Percentiles rank a stretch among this genome's conserved stretches.
Conservation (phyloP, 2,113 vertebrate genomes). For the Hemichromis elongatus region DNA sequence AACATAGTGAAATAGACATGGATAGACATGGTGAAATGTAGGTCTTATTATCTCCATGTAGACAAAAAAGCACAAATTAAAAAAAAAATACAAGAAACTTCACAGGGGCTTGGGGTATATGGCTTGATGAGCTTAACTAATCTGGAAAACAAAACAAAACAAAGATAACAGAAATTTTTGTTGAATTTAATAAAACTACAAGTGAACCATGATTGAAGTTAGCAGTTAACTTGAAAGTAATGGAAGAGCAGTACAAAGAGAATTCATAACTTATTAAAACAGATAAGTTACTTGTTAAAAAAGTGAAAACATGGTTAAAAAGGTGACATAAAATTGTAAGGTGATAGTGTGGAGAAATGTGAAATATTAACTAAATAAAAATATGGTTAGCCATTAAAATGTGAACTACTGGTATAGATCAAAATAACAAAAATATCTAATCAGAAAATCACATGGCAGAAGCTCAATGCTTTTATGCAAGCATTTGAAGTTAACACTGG, state of each 20-base stretch:
- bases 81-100: background rate
- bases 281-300: background rate
- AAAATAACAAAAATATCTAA: background rate
- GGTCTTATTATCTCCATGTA: background rate
- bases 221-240: background rate
- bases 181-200: background rate
- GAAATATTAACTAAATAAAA: background rate
- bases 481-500: background rate
- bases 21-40: background rate
- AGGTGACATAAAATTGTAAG: background rate
- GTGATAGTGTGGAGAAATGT: background rate
- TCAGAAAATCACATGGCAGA: background rate
- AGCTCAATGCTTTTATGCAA: background rate
- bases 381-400: background rate
- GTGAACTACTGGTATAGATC: background rate
- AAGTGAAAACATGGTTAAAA: background rate
- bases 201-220: background rate
- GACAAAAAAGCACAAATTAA: background rate
- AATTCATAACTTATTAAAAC: background rate
- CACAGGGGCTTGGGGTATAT: rapidly evolving
- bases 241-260: background rate
- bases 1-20: too few relatives aligned
- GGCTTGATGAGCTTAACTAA: background rate
- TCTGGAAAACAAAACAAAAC: background rate
- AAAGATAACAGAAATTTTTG: background rate